phyloP scores from a whole-genome alignment of 2,797 vertebrate genomes.

The Danio aesculapii region DNA sequence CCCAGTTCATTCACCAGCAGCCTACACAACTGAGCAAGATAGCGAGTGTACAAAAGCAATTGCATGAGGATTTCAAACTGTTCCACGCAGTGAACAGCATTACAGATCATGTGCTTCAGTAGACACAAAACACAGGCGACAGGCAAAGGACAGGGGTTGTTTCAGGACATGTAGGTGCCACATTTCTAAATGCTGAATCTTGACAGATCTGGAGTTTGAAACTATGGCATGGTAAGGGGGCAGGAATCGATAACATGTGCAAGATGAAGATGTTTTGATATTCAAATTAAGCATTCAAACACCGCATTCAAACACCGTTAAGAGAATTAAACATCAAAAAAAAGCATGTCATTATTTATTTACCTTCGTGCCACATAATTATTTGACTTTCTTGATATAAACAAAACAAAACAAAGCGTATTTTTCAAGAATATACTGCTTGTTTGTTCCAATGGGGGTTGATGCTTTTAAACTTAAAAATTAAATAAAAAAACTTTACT shows the following conservation, averaged over 20 bases:
- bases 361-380: background rate
- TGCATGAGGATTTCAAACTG: background rate
- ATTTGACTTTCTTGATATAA: too few species aligned
- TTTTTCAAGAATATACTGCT: too few species aligned
- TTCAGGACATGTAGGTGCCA: background rate
- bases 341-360: background rate
- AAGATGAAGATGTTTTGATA: constrained; percentile 1
- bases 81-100: background rate
- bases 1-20: background rate
- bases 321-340: background rate
- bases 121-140: background rate
- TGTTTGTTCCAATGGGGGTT: too few species aligned
- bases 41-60: background rate
- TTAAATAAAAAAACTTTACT: too few species aligned
- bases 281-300: constrained; percentile 7
- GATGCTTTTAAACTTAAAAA: too few species aligned
- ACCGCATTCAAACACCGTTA: background rate
- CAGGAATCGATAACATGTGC: background rate
- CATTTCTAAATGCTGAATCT: background rate
- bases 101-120: constrained; percentile 25
- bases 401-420: too few species aligned
- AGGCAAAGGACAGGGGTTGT: background rate
- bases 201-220: background rate
- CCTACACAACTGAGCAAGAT: background rate
- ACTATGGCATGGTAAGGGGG: background rate